Base-by-base conservation (phyloP, 2,113 vertebrate species). In the Hippocampus barbouri region DNA sequence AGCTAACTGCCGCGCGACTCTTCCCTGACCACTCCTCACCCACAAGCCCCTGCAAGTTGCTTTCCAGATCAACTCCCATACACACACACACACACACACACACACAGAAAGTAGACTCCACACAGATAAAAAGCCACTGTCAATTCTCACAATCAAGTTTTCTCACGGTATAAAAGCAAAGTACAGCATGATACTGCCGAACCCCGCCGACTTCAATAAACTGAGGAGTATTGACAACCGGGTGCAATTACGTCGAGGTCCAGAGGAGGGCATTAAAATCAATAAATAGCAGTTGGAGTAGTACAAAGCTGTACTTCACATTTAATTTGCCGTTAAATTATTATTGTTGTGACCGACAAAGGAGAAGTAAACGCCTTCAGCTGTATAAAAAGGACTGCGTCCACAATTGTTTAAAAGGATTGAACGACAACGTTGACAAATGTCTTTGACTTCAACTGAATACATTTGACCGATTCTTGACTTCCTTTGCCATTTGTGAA, bases 1-100 rank as follows among this genome's bases (percentile, higher is more conserved):
- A 75, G 78, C 86, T 87, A 88, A 87, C 89, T 82, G 84, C 71
- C 78, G 80, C 66, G 69, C 75, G 75, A 68, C 65, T 51, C 53
- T 71, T 69, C 68, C 43, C 15, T 16, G 15, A n/a, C 65, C 71
- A 72, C 73, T 62, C 79, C 64, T 65, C 69, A 71, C 47, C 76
- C 76, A 82, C 83, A 83, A 72, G 68, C 77, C 72, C 66, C 66
- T 18, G n/a, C 56, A 38, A 20, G 30, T 41, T 21, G 21, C 38
- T 64, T 64, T 64, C 21, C 23, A 43, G 9, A 27, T 64, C 21
- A 62, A 23, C 20, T 53, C 14, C 1, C 18, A 20, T 1, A 49
- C 34, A 6, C 34, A 6, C 34, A 38, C 34, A 38, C 34, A 49
- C 34, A 38, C 34, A 38, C 34, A 49, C 34, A 6, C 34, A 6